Evolutionary conservation across 2,888 invertebrate species (phyloP), one percentile per base, ranked within the genome.

Genomic region (Phlogophora meticulosa): DNA sequence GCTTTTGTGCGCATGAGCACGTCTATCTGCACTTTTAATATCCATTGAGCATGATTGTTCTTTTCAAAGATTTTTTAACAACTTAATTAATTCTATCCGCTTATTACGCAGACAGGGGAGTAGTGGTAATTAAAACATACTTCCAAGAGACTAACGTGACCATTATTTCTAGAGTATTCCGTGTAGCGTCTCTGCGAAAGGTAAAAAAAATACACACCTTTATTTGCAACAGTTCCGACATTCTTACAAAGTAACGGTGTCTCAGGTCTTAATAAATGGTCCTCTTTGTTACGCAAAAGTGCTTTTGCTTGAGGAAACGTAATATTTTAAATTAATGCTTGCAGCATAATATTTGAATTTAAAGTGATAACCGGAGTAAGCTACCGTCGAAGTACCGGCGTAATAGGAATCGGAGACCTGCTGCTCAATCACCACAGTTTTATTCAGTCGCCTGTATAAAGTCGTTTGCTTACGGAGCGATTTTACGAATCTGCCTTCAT

Each of bases 271-370:
- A 36, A 64, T 51, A 34, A 72, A 64, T 56, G 43, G 13, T 45
- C 7, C 48, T 51, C 40, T 72, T 71, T 72, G 72, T 64, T 28
- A 72, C 4, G n/a, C 20, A 51, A 49, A 61, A 63, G 38, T n/a
- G 55, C 20, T 56, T 55, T 72, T 36, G 32, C 49, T 49, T 55
- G 13, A 22, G 49, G 40, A 64, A 63, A 64, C 7, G 64, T 49
- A 28, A 61, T 52, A 61, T 74, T 71, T 64, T 73, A 58, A 61
- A 73, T 63, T 22, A 76, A 65, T 48, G 42, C 49, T 40, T 48
- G 40, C 36, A 43, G 59, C 36, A 53, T 61, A 46, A 53, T 49
- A 70, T 69, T 70, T 61, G 22, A 53, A 53, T 69, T 1, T 32
- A 42, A 48, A 68, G 58, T 67, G 59, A 51, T 68, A 60, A 52